Base-by-base conservation (phyloP, 2,888 invertebrate genomes). In the Apantesis nais region DNA sequence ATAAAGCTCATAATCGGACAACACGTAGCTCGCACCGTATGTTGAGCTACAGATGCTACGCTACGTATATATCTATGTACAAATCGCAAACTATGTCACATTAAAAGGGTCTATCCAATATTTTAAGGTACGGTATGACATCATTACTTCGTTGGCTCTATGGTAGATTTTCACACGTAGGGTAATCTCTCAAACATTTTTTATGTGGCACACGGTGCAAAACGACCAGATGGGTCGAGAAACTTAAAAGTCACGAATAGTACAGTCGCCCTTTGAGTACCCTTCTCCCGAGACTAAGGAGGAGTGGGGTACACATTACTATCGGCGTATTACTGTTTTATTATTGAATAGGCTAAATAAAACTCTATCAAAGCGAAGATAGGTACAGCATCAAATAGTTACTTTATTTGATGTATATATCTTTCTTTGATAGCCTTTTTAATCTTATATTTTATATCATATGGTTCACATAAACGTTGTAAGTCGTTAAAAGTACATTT, bases 1-100 rank as follows among this genome's bases (percentile, higher is more conserved):
- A 62, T 34, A 62, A 52, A 67, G 52, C 48, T 31, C 37, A 34
- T 62, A 37, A 60, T 58, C 66, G 58, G 52, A 25, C 55, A 16
- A 66, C 66, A 29, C 34, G 25, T 67, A 14, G 62, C 39, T 25
- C 61, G 61, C 29, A 67, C 44, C 48, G 25, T 52, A 52, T 67
- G 67, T 69, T 34, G 64, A 65, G 73, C 73, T 55, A 73, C 70
- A 70, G 70, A 70, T 70, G 67, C 64, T 63, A 39, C 41, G 52
- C 55, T 55, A 55, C 29, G n/a, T n/a, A n/a, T n/a, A 52, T 22
- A n/a, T n/a, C 5, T 29, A 29, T 29, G 2, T 55, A 25, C 25
- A 29, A 7, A 29, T 58, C 58, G 29, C 22, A 29, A 68, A 37
- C 22, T 62, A 52, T 19, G 25, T 48, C n/a, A 48, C 37, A 62